Base-by-base conservation (phyloP, 2,888 invertebrate genomes). In the Nemurella pictetii region DNA sequence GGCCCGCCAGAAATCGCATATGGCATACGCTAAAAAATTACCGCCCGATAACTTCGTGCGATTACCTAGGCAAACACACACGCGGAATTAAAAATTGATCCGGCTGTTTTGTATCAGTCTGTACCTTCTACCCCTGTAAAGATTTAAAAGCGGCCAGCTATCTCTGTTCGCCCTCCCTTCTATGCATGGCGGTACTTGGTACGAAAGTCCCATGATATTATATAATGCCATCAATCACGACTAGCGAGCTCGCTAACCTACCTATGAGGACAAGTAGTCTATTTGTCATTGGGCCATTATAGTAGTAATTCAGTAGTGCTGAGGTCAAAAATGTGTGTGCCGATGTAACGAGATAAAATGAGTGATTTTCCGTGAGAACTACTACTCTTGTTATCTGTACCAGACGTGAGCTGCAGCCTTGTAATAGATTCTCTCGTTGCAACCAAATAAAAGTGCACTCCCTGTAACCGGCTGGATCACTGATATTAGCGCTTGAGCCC, bases 141-240 rank as follows among this genome's bases (percentile, higher is more conserved):
- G 75, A 75, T 75, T 75, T 75, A 75, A 75, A 27, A 75, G 26
- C 27, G n/a, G 75, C 75, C 25, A 28, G 55, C 55, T 55, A 55
- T 55, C 55, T 55, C 55, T 55, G 55, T 7, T 55, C 55, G 3
- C 55, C 55, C 55, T 55, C 55, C 26, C 15, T 9, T 4, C 12
- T 75, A 75, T 75, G 28, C 75, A 9, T 27, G 32, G 80, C 80
- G 20, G 82, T 82, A 82, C 82, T 82, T 82, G 82, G 82, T 82
- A 82, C 82, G 72, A 28, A 72, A 55, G n/a, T 72, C 82, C 29
- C 73, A 26, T 78, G 30, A 1, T 29, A 78, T 29, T n/a, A n/a
- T 30, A 78, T 28, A 28, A 78, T 78, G 28, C 72, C 55, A 82
- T 82, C 82, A 36, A 82, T 82, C 82, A 82, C 27, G 28, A 15